Conservation (phyloP, 35 echinoderm and acorn worm genomes). For the Holothuria glaberrima region DNA sequence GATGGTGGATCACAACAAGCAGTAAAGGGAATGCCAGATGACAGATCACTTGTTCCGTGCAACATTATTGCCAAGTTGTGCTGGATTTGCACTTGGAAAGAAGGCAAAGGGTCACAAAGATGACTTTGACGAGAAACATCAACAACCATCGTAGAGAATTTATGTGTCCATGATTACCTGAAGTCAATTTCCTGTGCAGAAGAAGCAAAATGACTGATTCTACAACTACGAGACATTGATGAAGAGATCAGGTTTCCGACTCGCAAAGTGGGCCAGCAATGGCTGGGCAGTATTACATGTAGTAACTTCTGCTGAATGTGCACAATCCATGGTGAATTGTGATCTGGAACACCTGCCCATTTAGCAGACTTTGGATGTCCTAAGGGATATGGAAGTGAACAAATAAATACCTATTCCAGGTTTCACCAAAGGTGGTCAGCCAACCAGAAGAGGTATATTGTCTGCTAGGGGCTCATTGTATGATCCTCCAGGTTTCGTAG, state of each 20-base stretch:
- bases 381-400: background rate
- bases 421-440: too few species aligned
- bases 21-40: conserved; percentile 58
- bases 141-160: background rate
- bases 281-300: background rate
- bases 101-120: conserved; percentile 31
- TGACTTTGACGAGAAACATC: background rate
- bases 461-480: too few species aligned
- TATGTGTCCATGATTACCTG: conserved; percentile 44
- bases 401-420: too few species aligned
- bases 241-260: conserved; percentile 4
- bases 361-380: background rate
- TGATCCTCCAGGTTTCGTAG: too few species aligned
- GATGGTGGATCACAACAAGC: conserved; percentile 30
- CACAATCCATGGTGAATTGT: background rate
- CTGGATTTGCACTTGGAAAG: conserved; percentile 26
- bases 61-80: conserved; percentile 60
- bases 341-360: background rate
- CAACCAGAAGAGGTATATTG: too few species aligned
- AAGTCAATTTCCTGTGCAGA: background rate
- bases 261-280: conserved; percentile 34
- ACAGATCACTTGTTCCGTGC: conserved; percentile 68
- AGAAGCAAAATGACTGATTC: background rate
- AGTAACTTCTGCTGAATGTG: background rate
- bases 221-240: background rate